Conservation (phyloP, 64 coral and sea anemone species). For the Acropora yongei region DNA sequence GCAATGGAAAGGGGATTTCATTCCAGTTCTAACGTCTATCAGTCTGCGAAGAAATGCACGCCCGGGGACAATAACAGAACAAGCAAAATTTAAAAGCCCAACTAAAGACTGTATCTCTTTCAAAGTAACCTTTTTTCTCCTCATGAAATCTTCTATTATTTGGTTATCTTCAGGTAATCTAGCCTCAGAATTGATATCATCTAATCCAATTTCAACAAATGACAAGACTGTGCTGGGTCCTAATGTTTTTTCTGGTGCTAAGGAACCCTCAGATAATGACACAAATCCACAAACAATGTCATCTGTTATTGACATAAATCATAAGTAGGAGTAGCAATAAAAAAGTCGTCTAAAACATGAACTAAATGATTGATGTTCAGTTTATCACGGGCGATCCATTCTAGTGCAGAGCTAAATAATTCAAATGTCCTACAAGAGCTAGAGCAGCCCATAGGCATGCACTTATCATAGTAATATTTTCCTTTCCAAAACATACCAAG, state of each 20-base stretch:
- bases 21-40: too few relatives aligned
- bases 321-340: background rate
- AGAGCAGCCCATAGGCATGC: constrained; percentile 30
- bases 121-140: background rate
- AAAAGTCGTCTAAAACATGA: constrained; percentile 36
- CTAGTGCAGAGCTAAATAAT: constrained; percentile 24
- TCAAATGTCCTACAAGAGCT: constrained; percentile 39
- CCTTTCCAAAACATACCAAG: constrained; percentile 17
- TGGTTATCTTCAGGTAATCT: constrained; percentile 1
- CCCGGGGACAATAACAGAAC: too few relatives aligned
- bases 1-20: too few relatives aligned
- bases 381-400: constrained; percentile 54
- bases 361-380: constrained; percentile 23
- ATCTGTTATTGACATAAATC: background rate
- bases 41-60: too few relatives aligned
- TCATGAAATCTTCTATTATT: background rate
- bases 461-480: constrained; percentile 13
- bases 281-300: constrained; percentile 6
- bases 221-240: background rate
- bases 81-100: background rate
- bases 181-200: constrained; percentile 1
- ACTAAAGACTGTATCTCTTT: background rate
- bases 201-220: constrained; percentile 53
- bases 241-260: constrained; percentile 51
- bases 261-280: constrained; percentile 47